A percentile compares a stretch with the other conserved stretches of the same genome.
phyloP scores from a whole-genome alignment of 2,113 vertebrate genomes.

The Chloropsis hardwickii region DNA sequence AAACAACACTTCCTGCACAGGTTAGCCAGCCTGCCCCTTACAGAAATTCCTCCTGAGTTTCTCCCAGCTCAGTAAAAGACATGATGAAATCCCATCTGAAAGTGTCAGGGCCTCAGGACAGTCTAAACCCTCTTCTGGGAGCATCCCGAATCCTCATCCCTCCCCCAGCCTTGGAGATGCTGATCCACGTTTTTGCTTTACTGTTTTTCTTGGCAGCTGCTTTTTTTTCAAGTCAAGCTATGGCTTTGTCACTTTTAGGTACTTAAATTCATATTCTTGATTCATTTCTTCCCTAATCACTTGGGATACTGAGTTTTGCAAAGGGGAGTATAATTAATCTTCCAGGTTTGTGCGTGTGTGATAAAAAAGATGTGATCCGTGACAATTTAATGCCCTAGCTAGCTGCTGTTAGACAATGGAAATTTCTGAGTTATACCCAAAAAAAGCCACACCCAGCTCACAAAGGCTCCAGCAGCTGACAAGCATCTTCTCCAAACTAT shows the following conservation, averaged over 20 bases:
- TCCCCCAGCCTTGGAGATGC: not conserved
- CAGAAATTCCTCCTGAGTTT: not conserved
- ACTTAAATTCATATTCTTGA: slow-evolving; percentile 43
- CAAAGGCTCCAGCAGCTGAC: slow-evolving; percentile 35
- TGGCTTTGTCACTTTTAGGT: slow-evolving; percentile 2
- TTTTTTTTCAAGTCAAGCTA: slow-evolving; percentile 15
- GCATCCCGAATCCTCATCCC: not conserved
- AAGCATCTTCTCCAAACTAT: slow-evolving; percentile 26
- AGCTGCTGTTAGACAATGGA: slow-evolving; percentile 38
- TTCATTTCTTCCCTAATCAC: slow-evolving; percentile 43
- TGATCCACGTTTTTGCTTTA: not conserved
- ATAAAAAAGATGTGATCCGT: slow-evolving; percentile 30
- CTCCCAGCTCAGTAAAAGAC: not conserved
- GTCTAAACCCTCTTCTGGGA: not conserved
- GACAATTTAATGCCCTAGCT: slow-evolving; percentile 31
- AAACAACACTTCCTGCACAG: not conserved
- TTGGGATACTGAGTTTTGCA: slow-evolving; percentile 20
- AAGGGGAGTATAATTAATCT: slow-evolving; percentile 50
- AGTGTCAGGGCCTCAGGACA: slow-evolving; percentile 2
- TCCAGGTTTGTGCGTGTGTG: slow-evolving; percentile 8
- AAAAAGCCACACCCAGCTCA: slow-evolving; percentile 28
- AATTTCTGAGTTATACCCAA: slow-evolving; percentile 28
- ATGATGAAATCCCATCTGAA: not conserved
- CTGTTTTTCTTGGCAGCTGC: slow-evolving; percentile 37
- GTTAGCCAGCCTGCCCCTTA: not conserved